Evolutionary conservation across 2,797 vertebrate genomes (phyloP).

Genomic region (Sebastes baramenuke): DNA sequence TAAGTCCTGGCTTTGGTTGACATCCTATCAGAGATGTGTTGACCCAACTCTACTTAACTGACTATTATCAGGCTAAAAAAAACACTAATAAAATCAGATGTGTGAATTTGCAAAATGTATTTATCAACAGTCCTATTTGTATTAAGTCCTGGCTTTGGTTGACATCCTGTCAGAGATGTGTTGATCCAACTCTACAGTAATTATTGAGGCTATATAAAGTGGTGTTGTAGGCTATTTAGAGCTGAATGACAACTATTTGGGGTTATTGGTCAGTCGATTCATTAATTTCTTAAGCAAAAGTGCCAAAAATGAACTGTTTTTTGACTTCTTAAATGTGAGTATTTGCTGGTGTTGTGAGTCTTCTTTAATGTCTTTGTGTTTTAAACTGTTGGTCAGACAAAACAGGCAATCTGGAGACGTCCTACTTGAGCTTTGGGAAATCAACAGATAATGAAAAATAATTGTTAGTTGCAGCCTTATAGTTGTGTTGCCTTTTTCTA

Average conservation of each 20-base stretch:
- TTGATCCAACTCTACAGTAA: not conserved
- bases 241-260: not conserved
- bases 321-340: not conserved
- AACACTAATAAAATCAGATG: too few relatives aligned
- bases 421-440: not conserved
- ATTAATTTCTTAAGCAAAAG: not conserved
- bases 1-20: not conserved
- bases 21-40: not conserved
- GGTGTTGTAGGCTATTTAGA: not conserved
- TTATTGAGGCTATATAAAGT: too few relatives aligned
- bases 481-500: not conserved
- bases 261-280: not conserved
- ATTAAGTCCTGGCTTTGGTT: not conserved
- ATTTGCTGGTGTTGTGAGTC: not conserved
- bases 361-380: not conserved
- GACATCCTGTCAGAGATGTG: not conserved
- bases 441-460: not conserved
- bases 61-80: not conserved
- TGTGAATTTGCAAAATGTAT: accelerated
- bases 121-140: too few relatives aligned
- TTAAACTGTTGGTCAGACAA: not conserved
- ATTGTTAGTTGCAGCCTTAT: not conserved
- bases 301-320: not conserved
- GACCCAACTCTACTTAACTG: not conserved
- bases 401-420: not conserved